Conservation (phyloP, 2,113 vertebrate species). For the Eubucco bourcierii region DNA sequence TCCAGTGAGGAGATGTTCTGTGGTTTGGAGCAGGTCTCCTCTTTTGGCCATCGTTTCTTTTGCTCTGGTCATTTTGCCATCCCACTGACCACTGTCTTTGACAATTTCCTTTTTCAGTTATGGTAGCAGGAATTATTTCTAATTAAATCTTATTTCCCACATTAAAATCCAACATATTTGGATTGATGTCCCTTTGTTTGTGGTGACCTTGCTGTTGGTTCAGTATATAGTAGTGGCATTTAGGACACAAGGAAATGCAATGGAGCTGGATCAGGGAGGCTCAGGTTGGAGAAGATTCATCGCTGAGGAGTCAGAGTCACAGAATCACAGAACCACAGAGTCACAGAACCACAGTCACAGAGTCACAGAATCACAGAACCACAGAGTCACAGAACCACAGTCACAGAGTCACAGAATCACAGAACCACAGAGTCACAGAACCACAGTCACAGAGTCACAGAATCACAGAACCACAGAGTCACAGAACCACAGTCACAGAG, state of each 20-base stretch:
- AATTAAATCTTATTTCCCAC: not conserved
- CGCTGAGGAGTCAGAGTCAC: not conserved
- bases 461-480: too few species aligned
- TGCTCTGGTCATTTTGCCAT: not conserved
- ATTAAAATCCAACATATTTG: not conserved
- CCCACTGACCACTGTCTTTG: not conserved
- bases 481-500: too few species aligned
- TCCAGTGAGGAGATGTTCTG: not conserved
- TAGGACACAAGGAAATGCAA: not conserved
- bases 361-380: too few species aligned
- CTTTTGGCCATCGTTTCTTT: not conserved
- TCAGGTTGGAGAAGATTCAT: not conserved
- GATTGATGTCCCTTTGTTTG: not conserved
- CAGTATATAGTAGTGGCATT: not conserved
- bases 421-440: too few species aligned
- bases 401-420: too few species aligned
- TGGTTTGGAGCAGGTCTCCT: not conserved
- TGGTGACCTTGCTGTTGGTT: not conserved
- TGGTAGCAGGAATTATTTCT: not conserved
- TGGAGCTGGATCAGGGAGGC: not conserved
- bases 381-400: too few species aligned
- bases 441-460: too few species aligned
- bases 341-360: too few species aligned
- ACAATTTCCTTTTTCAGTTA: not conserved
- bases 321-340: too few species aligned